These are phyloP conservation scores for Macaria notata DNA, from an alignment of 2,888 invertebrate genomes.

Conservation along the genomic window DNA sequence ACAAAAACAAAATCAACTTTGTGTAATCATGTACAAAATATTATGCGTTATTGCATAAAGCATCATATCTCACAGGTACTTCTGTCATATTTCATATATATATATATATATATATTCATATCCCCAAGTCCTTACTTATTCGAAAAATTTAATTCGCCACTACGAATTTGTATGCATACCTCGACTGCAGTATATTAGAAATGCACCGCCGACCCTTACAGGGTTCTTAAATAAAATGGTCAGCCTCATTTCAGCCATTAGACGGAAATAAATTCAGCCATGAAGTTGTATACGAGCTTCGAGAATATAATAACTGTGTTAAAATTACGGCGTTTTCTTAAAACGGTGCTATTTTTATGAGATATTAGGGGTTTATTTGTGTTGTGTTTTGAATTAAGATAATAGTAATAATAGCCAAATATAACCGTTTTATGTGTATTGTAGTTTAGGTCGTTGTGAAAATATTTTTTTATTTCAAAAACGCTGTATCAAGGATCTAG, in stretches of 20 bases:
- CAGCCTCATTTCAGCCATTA: slow-evolving; percentile 49
- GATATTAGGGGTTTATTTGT: background rate
- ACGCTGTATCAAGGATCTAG: no score
- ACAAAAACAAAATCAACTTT: no score
- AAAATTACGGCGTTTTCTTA: background rate
- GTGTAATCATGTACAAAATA: no score
- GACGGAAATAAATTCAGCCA: slow-evolving; percentile 14
- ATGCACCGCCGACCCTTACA: slow-evolving; percentile 58
- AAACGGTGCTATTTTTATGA: background rate
- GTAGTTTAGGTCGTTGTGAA: no score
- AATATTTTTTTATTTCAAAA: no score
- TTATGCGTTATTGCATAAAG: no score
- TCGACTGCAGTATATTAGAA: slow-evolving; percentile 66
- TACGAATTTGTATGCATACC: slow-evolving; percentile 71
- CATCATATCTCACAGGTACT: no score
- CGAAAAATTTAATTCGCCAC: slow-evolving; percentile 71
- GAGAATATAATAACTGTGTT: background rate
- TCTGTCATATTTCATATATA: no score
- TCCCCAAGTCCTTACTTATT: slow-evolving; percentile 44
- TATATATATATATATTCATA: no score
- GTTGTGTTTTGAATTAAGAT: no score
- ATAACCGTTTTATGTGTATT: no score
- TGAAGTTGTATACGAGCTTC: slow-evolving; percentile 12
- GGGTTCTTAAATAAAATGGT: slow-evolving; percentile 56
- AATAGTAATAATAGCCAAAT: no score